Conservation (phyloP, 2,888 invertebrate genomes). For the Diarsia brunnea region DNA sequence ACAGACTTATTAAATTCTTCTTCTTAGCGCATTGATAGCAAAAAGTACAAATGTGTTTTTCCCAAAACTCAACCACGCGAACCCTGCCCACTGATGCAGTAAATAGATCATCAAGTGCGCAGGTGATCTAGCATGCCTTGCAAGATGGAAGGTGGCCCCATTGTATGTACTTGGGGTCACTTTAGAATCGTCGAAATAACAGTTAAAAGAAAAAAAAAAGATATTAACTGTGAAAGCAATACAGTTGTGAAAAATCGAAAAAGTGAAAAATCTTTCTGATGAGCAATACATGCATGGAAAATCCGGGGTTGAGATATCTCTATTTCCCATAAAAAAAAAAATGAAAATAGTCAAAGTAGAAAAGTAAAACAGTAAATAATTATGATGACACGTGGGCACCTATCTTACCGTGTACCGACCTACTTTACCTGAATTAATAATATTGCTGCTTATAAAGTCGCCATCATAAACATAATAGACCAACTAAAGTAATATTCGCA, state of each 20-base stretch:
- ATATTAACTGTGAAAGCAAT: not conserved
- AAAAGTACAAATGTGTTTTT: too few relatives aligned
- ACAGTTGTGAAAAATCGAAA: not conserved
- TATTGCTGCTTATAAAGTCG: constrained; percentile 30
- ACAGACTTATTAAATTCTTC: not conserved
- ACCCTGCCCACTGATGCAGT: too few relatives aligned
- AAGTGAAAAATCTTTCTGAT: not conserved
- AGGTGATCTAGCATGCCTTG: too few relatives aligned
- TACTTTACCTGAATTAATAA: constrained; percentile 24
- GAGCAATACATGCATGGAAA: too few relatives aligned
- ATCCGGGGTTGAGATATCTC: too few relatives aligned
- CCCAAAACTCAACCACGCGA: too few relatives aligned
- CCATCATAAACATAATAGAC: constrained; percentile 39
- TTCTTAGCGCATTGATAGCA: too few relatives aligned
- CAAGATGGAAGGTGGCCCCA: too few relatives aligned
- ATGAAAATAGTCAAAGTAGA: not conserved
- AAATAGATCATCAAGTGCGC: too few relatives aligned
- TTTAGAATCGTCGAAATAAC: not conserved
- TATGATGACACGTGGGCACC: not conserved
- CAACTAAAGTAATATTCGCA: constrained; percentile 51
- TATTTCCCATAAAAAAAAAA: too few relatives aligned
- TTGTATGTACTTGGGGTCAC: too few relatives aligned
- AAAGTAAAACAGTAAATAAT: not conserved
- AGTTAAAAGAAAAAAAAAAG: not conserved
- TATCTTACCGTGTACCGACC: not conserved